Evolutionary conservation across 2,888 invertebrate genomes (phyloP).

Genomic region (Cryptus viduatorius): DNA sequence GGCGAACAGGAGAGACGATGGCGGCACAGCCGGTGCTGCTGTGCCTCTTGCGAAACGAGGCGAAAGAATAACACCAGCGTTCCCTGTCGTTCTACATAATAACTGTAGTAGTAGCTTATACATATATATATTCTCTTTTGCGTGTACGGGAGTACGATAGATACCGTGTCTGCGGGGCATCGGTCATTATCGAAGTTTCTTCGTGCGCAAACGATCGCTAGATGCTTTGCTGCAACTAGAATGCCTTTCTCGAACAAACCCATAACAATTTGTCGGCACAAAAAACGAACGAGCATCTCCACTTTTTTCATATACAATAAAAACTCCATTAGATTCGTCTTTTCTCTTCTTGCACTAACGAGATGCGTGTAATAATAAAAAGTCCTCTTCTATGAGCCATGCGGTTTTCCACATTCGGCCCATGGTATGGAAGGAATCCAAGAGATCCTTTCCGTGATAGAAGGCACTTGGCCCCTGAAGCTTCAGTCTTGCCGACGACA

Average conservation of each 20-base stretch:
- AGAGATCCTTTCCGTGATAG: too few species aligned
- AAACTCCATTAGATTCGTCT: too few species aligned
- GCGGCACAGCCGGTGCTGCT: constrained; percentile 45
- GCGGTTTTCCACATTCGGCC: too few species aligned
- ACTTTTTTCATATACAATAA: background rate
- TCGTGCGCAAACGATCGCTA: constrained; percentile 5
- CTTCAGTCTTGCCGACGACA: too few species aligned
- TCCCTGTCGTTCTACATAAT: constrained; percentile 11
- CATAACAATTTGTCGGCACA: background rate
- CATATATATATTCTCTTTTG: background rate
- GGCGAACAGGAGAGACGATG: constrained; percentile 32
- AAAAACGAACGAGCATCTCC: background rate
- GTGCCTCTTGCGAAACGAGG: constrained; percentile 34
- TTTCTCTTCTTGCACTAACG: too few species aligned
- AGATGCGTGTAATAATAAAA: too few species aligned
- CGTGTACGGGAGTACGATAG: too few species aligned
- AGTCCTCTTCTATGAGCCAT: too few species aligned
- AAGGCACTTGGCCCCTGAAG: too few species aligned
- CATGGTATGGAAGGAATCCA: too few species aligned
- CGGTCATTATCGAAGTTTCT: constrained; percentile 11
- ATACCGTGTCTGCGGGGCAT: background rate
- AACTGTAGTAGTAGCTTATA: constrained; percentile 10
- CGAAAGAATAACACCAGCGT: constrained; percentile 28
- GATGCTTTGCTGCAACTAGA: background rate
- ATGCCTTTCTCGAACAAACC: background rate